phyloP scores from a whole-genome alignment of 1,140 invertebrate genomes.

The Lepidotrigona ventralis region DNA sequence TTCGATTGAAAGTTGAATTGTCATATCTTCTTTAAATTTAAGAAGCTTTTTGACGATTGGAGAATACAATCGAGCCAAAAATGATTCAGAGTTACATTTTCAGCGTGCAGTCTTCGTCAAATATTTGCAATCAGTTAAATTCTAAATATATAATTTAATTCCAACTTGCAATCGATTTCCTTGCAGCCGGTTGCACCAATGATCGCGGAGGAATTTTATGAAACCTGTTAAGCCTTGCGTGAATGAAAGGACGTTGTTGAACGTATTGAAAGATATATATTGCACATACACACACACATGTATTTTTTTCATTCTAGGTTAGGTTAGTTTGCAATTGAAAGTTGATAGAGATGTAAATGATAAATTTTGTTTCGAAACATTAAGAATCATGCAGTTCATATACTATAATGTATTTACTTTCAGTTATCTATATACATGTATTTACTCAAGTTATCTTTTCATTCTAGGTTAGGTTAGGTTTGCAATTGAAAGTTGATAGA shows the following conservation, averaged over 20 bases:
- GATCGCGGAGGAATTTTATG: conserved; percentile 24
- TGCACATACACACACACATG: background rate
- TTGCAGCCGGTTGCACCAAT: background rate
- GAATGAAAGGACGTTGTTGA: background rate
- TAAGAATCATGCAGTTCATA: background rate
- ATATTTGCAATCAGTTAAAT: background rate
- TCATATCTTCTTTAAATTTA: background rate
- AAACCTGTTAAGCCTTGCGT: conserved; percentile 19
- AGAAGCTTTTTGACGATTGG: background rate
- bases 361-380: background rate
- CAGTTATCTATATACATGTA: background rate
- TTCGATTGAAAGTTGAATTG: no score
- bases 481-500: background rate
- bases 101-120: background rate
- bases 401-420: background rate
- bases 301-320: background rate
- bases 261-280: background rate
- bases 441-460: no score
- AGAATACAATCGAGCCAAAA: background rate
- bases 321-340: background rate
- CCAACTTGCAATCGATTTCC: background rate
- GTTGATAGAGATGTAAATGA: background rate
- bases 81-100: background rate
- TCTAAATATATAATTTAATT: conserved; percentile 14
- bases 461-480: background rate